Base-by-base conservation (phyloP, 2,113 vertebrate genomes). In the Bufo bufo region DNA sequence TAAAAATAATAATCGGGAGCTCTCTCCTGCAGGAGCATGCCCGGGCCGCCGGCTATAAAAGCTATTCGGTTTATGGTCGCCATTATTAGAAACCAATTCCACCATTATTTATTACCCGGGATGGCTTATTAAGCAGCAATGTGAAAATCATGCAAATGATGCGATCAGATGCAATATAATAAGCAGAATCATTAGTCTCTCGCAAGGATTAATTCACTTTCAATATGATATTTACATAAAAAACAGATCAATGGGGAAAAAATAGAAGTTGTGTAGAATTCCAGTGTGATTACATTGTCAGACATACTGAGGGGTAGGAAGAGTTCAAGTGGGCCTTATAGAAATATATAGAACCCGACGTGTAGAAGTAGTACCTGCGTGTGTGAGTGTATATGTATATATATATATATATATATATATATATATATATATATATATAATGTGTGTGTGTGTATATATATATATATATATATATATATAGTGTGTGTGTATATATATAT, bases 121-220 rank as follows among this genome's bases (percentile, higher is more conserved):
- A 96, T 95, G 96, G 95, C 93, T 97, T 97, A 97, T 97, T 97
- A 97, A 96, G 90, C 95, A 97, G 94, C 95, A 96, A 97, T 97
- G 96, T 92, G 94, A 96, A 95, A 97, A 97, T 95, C 95, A 97
- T 97, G 97, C 96, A 97, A 98, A 99, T 97, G 90, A 96, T 0
- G 92, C 89, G 91, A 95, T 96, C 93, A 96, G 95, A 97, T 96
- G 96, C 96, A 96, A 96, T 96, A 96, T 96, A 96, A 97, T 95
- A 95, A 94, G 95, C 94, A 95, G 95, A 95, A 96, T 97, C 94
- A 97, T 97, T 96, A 96, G 97, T 95, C 96, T 97, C 94, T 92
- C 94, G 95, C 95, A 96, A 93, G 93, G 93, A 93, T 95, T 96
- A 94, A 95, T 96, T 95, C 95, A 92, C 93, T 94, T 95, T 94